A percentile compares a stretch with the other conserved stretches of the same genome.
Conservation (phyloP, 2,113 vertebrate genomes). For the Petaurus breviceps region DNA sequence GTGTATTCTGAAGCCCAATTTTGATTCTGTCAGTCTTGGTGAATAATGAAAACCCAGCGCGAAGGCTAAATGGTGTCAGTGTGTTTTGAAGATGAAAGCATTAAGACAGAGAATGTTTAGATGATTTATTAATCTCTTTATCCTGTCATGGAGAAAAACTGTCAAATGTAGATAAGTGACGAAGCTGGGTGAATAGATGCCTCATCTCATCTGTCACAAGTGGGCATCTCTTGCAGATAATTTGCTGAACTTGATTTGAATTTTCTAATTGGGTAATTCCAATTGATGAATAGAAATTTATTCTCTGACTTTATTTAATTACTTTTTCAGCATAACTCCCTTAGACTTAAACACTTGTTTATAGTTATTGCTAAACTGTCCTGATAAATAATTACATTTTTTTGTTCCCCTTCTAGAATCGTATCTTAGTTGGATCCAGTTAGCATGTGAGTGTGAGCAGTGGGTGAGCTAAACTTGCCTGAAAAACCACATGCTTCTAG, state of each 20-base stretch:
- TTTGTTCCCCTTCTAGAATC: neutral
- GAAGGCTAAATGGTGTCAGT: neutral
- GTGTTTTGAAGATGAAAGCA: constrained; percentile 41
- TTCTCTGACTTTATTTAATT: neutral
- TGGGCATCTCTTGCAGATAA: neutral
- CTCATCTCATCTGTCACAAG: neutral
- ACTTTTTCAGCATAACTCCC: neutral
- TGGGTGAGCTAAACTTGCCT: neutral
- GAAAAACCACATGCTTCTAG: neutral
- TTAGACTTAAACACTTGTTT: neutral
- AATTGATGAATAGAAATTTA: neutral
- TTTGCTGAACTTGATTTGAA: constrained; percentile 5
- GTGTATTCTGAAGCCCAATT: neutral
- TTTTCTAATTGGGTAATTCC: neutral
- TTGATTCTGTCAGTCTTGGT: neutral
- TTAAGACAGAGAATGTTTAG: constrained; percentile 14
- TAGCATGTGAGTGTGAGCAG: neutral
- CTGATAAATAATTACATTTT: constrained; percentile 4
- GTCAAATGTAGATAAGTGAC: constrained; percentile 32
- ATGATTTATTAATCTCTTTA: constrained; percentile 63
- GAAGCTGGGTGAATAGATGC: neutral
- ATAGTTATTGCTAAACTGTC: neutral
- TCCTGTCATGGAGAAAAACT: constrained; percentile 21
- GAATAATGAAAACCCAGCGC: constrained; percentile 34
- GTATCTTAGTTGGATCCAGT: neutral